Base-by-base conservation (phyloP, 2,888 invertebrate genomes). In the Cephus pulcher region DNA sequence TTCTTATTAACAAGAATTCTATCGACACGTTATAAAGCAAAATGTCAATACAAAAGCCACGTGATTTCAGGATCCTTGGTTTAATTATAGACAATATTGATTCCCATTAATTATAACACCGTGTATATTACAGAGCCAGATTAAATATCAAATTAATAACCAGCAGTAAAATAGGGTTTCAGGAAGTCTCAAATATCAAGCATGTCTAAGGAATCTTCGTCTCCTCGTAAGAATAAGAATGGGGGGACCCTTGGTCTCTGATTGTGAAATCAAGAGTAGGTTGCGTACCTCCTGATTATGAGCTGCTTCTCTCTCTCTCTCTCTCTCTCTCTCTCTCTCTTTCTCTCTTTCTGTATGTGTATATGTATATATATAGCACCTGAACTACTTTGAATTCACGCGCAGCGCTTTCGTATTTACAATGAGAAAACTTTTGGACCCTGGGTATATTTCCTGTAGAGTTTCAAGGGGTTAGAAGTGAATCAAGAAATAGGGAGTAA, bases 361-460 rank as follows among this genome's bases (percentile, higher is more conserved):
- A 2, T 32, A 32, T 11, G 32, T 71, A 56, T 23, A 56, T 56
- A 23, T 2, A 23, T 23, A 56, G 56, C 56, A 9, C 9, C 40
- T 80, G 69, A 70, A 75, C 80, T 81, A 34, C 80, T 80, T 78
- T 80, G 78, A 78, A 81, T 76, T 80, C 78, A 75, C 69, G 74
- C 37, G 73, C 56, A 40, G 76, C 34, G 78, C 78, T 80, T 76
- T 69, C 76, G 75, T 78, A 81, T 81, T 81, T 81, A 80, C 80
- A 76, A 80, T 23, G 56, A 56, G 75, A 35, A 76, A 78, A 80
- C 75, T 78, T 81, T 75, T 34, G 70, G n/a, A 12, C 75, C 35
- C 56, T 23, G 56, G 73, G 75, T 76, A 35, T 78, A 80, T 80
- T 75, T 81, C 80, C 69, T 35, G 68, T 32, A 71, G 9, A 23